Conservation (phyloP, 2,113 vertebrate genomes). For the Thalassarche chlororhynchos region DNA sequence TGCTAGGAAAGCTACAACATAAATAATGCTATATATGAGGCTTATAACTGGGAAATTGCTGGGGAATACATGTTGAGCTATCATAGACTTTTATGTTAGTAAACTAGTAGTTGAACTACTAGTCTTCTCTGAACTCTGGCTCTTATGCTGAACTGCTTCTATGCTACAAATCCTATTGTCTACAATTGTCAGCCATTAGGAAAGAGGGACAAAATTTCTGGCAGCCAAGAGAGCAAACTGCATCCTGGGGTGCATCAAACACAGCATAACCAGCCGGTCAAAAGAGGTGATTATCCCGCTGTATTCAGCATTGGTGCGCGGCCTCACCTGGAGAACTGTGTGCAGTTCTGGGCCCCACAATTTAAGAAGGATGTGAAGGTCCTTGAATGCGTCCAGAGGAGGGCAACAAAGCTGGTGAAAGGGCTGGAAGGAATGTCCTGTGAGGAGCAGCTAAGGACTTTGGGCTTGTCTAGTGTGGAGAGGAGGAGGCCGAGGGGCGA, state of each 20-base stretch:
- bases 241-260: not conserved
- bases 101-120: no score
- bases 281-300: not conserved
- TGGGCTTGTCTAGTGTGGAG: not conserved
- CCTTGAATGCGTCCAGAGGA: not conserved
- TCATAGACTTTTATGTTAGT: not conserved
- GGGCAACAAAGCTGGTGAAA: not conserved
- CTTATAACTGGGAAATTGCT: not conserved
- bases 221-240: not conserved
- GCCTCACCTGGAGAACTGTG: not conserved
- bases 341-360: not conserved
- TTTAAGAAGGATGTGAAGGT: not conserved
- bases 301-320: not conserved
- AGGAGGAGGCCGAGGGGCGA: not conserved
- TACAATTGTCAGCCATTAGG: not conserved
- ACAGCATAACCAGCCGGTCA: not conserved
- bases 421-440: not conserved
- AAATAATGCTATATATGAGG: not conserved
- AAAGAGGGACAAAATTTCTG: not conserved
- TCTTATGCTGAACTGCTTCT: not conserved
- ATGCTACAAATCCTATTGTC: not conserved
- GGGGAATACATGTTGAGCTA: not conserved
- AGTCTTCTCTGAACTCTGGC: not conserved
- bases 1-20: not conserved
- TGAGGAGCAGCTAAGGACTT: not conserved